These are phyloP conservation scores for Salminus brasiliensis DNA, from an alignment of 2,113 vertebrate species.

Conservation along the genomic window DNA sequence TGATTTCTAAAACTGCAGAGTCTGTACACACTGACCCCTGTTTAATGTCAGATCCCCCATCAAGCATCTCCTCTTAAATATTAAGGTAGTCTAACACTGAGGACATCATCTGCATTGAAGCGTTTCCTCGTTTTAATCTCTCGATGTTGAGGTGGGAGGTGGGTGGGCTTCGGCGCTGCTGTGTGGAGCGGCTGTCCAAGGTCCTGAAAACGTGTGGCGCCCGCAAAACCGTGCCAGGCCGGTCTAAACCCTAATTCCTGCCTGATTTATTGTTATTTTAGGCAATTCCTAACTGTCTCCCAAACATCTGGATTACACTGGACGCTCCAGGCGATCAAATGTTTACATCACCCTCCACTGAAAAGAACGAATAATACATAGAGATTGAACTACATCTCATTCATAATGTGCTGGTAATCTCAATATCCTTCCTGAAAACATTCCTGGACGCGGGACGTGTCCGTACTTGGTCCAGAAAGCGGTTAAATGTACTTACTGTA, in stretches of 20 bases:
- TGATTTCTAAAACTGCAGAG: background rate
- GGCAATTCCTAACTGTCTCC: background rate
- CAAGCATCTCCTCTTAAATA: background rate
- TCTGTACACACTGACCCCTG: background rate
- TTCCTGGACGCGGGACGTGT: background rate
- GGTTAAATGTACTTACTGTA: slow-evolving; percentile 41
- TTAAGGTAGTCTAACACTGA: background rate
- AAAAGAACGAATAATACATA: background rate
- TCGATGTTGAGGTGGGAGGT: background rate
- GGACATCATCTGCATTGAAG: background rate
- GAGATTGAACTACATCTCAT: background rate
- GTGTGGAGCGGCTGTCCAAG: slow-evolving; percentile 70
- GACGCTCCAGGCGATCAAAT: background rate
- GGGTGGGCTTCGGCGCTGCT: background rate
- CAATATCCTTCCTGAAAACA: background rate
- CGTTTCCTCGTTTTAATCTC: background rate
- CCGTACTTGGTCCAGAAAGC: background rate
- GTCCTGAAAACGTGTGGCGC: slow-evolving; percentile 71
- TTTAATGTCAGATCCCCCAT: background rate
- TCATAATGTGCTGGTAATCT: background rate
- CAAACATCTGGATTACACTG: background rate
- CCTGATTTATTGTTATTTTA: background rate
- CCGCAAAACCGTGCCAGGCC: slow-evolving; percentile 14
- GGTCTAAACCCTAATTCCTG: background rate
- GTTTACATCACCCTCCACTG: background rate